Evolutionary conservation across 2,797 vertebrate genomes (phyloP).

Genomic region (Lepidocolaptes lacrymiger): DNA sequence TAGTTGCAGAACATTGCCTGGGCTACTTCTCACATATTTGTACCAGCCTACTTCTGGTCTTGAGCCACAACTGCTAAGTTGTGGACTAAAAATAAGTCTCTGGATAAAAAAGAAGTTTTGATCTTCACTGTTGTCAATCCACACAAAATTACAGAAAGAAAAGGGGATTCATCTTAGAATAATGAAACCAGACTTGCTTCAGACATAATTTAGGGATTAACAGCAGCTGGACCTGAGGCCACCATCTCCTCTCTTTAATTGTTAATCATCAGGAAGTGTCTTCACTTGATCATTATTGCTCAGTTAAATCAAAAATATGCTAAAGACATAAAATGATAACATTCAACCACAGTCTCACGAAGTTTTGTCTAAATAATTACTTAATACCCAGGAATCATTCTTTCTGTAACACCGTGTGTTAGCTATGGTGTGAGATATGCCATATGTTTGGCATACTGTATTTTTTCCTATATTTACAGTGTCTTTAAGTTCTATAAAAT

Average conservation of each 20-base stretch:
- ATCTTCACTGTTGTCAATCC: not conserved
- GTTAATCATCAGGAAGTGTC: constrained; percentile 21
- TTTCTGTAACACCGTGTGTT: not conserved
- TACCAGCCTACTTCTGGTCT: not conserved
- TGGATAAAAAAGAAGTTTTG: not conserved
- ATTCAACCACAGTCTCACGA: not conserved
- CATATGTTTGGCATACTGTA: not conserved
- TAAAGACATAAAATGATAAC: not conserved
- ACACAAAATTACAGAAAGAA: not conserved
- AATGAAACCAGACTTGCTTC: not conserved
- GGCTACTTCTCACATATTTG: not conserved
- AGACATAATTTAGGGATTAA: not conserved
- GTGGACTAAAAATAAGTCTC: not conserved
- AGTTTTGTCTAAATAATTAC: not conserved
- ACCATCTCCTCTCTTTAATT: not conserved
- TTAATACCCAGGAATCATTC: not conserved
- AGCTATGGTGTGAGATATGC: not conserved
- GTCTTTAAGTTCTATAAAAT: not conserved
- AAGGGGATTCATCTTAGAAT: not conserved
- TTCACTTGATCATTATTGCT: not conserved
- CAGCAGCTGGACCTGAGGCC: not conserved
- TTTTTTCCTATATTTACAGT: not conserved
- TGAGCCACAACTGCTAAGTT: not conserved
- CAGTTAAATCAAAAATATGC: constrained; percentile 40
- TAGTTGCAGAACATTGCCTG: not conserved